A percentile compares a stretch with the other conserved stretches of the same genome.
Evolutionary conservation across 2,113 vertebrate genomes (phyloP).

Genomic region (Corydoras sp.): DNA sequence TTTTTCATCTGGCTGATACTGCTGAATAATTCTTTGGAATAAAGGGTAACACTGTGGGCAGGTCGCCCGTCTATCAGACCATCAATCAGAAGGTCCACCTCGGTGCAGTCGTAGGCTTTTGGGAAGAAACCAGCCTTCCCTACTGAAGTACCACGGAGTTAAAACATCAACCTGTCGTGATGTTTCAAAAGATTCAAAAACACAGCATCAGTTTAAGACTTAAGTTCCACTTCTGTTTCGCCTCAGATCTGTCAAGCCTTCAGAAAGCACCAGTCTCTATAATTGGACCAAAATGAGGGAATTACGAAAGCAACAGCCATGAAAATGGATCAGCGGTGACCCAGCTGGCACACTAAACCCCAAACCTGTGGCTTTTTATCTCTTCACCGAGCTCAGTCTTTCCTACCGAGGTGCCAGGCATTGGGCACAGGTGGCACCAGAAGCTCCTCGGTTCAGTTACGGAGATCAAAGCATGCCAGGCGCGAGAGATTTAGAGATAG

Average conservation of each 20-base stretch:
- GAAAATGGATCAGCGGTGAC: not conserved
- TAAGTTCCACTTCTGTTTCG: no score
- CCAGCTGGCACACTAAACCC: slow-evolving; percentile 20
- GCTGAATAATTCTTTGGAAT: no score
- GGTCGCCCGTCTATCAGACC: no score
- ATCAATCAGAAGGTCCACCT: no score
- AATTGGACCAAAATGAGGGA: not conserved
- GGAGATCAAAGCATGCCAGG: slow-evolving; percentile 33
- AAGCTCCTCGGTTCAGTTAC: slow-evolving; percentile 18
- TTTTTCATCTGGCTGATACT: no score
- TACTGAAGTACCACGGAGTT: no score
- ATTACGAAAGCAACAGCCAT: not conserved
- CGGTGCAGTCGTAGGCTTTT: no score
- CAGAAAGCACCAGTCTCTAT: not conserved
- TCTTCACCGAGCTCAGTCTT: not conserved
- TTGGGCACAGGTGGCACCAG: slow-evolving; percentile 17
- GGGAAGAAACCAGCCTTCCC: no score
- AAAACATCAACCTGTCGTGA: no score
- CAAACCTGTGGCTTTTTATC: slow-evolving; percentile 3
- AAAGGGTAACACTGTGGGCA: no score
- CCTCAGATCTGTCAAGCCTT: not conserved
- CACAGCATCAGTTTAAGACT: no score
- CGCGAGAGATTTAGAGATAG: slow-evolving; percentile 2
- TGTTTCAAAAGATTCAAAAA: no score
- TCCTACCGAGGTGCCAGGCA: slow-evolving; percentile 22